These are phyloP conservation scores for Coenonympha arcania DNA, from an alignment of 2,888 invertebrate species.

Conservation along the genomic window DNA sequence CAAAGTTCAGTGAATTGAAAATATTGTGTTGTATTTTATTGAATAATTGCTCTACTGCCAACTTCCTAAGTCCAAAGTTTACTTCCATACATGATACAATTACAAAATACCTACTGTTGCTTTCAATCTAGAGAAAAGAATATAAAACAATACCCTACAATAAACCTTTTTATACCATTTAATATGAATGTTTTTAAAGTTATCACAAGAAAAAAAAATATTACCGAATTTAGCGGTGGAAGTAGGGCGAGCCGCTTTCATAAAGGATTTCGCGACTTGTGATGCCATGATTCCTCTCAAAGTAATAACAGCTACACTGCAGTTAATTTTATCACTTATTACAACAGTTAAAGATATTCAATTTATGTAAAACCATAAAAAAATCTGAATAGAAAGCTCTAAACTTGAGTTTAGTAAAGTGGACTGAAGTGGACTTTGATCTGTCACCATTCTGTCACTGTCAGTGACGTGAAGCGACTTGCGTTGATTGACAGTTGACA, in stretches of 20 bases:
- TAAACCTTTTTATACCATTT: background rate
- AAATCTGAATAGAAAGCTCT: background rate
- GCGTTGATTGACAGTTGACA: background rate
- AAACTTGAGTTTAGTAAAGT: too few species aligned
- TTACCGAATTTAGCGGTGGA: slow-evolving; percentile 64
- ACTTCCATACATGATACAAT: slow-evolving; percentile 8
- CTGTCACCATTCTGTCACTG: slow-evolving; percentile 35
- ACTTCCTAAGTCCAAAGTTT: slow-evolving; percentile 35
- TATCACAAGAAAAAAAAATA: slow-evolving; percentile 3
- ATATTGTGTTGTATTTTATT: background rate
- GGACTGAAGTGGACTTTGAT: slow-evolving; percentile 73
- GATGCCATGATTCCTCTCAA: slow-evolving; percentile 52
- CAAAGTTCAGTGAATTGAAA: background rate
- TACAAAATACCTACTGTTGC: background rate
- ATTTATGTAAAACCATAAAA: background rate
- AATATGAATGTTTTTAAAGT: too few species aligned
- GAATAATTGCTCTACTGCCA: slow-evolving; percentile 26
- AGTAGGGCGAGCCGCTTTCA: slow-evolving; percentile 54
- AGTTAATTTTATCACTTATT: slow-evolving; percentile 4
- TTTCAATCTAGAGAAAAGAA: background rate
- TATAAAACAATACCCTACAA: background rate
- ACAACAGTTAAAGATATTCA: slow-evolving; percentile 3
- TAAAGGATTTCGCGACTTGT: slow-evolving; percentile 60
- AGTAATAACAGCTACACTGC: slow-evolving; percentile 1
- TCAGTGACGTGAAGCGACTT: background rate